Evolutionary conservation across 37 sponge, comb jelly and placozoan genomes (phyloP).

Genomic region (Beroe forskalii): DNA sequence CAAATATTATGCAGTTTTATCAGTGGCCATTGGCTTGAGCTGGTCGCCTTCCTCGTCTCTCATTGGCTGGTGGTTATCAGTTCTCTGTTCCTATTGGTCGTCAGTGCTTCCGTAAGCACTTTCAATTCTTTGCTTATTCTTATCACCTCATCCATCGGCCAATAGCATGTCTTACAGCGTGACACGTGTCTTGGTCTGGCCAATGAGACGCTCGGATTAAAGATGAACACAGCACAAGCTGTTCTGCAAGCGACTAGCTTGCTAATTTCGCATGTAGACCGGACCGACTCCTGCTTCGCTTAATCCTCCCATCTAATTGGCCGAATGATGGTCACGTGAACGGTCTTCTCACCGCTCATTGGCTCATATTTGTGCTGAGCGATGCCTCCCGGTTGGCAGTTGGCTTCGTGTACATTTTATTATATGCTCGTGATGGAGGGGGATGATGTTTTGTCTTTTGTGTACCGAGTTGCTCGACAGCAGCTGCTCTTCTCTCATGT

Average conservation of each 20-base stretch:
- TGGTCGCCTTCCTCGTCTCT: background rate
- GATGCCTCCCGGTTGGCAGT: background rate
- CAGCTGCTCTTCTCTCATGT: background rate
- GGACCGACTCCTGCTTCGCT: background rate
- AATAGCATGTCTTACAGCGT: background rate
- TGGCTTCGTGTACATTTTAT: background rate
- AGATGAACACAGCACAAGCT: background rate
- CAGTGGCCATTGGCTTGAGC: background rate
- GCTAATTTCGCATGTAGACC: background rate
- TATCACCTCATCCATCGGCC: background rate
- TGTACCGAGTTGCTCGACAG: background rate
- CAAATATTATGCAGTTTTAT: background rate
- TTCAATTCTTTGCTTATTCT: background rate
- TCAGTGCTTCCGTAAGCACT: background rate
- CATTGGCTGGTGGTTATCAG: background rate
- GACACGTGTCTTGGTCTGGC: background rate
- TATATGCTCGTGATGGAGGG: background rate
- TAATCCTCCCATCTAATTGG: background rate
- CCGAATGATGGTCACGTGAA: background rate
- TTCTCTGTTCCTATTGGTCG: background rate
- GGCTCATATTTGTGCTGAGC: background rate
- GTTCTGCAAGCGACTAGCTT: background rate
- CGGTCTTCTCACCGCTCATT: background rate
- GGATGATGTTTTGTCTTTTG: background rate
- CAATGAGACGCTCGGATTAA: background rate